Conservation (phyloP, 2,888 invertebrate species). For the Agriotes lineatus region DNA sequence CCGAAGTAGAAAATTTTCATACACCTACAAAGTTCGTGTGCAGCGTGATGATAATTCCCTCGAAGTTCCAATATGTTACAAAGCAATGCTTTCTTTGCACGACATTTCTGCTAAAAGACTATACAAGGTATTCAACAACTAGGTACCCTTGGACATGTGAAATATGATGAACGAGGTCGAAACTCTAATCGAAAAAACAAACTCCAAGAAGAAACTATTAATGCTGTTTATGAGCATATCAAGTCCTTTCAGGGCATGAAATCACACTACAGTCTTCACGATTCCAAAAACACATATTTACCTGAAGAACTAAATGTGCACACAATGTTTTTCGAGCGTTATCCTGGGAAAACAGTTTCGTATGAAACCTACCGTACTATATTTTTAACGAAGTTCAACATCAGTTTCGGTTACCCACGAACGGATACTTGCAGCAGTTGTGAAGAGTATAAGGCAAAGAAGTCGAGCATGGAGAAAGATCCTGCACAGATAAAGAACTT, state of each 20-base stretch:
- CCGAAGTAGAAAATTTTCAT: background rate
- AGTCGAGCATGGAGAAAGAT: background rate
- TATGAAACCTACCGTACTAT: slow-evolving; percentile 17
- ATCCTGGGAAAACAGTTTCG: slow-evolving; percentile 8
- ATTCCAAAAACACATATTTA: background rate
- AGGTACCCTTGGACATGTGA: background rate
- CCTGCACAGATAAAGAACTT: too few relatives aligned
- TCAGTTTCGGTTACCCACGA: slow-evolving; percentile 10
- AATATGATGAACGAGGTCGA: background rate
- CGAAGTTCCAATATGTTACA: slow-evolving; percentile 8
- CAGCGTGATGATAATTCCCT: background rate
- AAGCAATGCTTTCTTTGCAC: background rate
- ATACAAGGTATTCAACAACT: background rate
- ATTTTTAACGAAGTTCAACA: slow-evolving; percentile 11
- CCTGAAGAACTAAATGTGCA: background rate
- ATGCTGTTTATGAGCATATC: background rate
- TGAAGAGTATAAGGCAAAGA: slow-evolving; percentile 7
- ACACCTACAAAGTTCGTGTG: slow-evolving; percentile 4
- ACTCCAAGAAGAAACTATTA: slow-evolving; percentile 5
- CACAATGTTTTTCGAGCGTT: background rate
- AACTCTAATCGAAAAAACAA: background rate
- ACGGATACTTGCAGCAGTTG: slow-evolving; percentile 13
- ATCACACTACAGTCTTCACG: background rate
- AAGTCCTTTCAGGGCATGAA: background rate
- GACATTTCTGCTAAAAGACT: background rate